Conservation (phyloP, 2,888 invertebrate species). For the Dastarcus helophoroides region DNA sequence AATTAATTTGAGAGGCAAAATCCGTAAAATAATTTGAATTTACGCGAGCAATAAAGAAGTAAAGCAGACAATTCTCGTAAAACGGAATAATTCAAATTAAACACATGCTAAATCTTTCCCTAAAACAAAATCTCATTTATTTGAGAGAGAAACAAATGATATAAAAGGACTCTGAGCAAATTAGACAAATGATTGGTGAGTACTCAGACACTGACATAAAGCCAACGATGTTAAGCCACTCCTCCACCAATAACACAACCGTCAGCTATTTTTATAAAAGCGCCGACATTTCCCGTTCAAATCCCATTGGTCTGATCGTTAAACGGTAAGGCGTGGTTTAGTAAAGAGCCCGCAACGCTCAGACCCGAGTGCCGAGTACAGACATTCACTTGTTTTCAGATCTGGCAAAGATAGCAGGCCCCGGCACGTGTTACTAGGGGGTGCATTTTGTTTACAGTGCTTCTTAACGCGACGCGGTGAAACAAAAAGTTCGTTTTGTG, state of each 20-base stretch:
- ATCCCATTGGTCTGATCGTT: constrained; percentile 17
- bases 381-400: constrained; percentile 36
- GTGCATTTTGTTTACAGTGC: constrained; percentile 1
- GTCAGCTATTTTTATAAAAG: constrained; percentile 24
- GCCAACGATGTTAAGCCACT: constrained; percentile 14
- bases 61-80: constrained; percentile 17
- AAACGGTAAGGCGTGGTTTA: constrained; percentile 23
- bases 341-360: constrained; percentile 22
- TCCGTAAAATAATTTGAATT: constrained; percentile 28
- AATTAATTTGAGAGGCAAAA: constrained; percentile 15
- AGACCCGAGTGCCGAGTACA: constrained; percentile 26
- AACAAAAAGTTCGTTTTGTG: constrained; percentile 3
- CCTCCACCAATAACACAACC: constrained; percentile 22
- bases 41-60: constrained; percentile 19
- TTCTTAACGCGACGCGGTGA: background rate
- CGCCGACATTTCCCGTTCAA: constrained; percentile 16
- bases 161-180: constrained; percentile 27
- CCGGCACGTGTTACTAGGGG: constrained; percentile 21
- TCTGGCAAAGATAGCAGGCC: constrained; percentile 30
- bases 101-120: constrained; percentile 36
- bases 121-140: constrained; percentile 39
- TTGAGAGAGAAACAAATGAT: constrained; percentile 34
- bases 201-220: too few relatives aligned
- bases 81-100: constrained; percentile 37
- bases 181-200: constrained; percentile 32